Conservation (phyloP, 2,113 vertebrate species). For the Actenoides hombroni region DNA sequence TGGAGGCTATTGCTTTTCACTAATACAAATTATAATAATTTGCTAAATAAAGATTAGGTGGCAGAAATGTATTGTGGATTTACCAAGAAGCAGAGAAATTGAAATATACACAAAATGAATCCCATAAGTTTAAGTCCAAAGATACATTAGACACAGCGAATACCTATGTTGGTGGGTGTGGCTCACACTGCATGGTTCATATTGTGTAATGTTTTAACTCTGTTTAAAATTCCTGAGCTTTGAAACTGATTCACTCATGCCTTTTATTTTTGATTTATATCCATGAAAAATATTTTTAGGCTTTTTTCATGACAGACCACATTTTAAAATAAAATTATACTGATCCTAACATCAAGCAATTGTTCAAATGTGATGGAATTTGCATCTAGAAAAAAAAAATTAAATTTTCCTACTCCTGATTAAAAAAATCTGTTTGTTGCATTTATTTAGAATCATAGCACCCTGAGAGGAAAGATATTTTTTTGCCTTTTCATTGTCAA, state of each 20-base stretch:
- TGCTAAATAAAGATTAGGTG: background rate
- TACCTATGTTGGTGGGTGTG: background rate
- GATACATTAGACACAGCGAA: background rate
- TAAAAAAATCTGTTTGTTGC: background rate
- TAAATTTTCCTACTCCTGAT: background rate
- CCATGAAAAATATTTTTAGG: background rate
- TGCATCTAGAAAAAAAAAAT: background rate
- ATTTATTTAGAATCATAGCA: background rate
- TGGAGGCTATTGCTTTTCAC: background rate
- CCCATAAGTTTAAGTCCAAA: background rate
- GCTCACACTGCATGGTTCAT: background rate
- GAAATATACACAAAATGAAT: background rate
- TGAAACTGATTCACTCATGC: background rate
- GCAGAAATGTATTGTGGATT: background rate
- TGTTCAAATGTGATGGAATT: background rate
- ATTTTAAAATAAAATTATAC: background rate
- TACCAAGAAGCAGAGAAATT: background rate
- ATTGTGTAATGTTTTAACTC: background rate
- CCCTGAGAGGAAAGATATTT: background rate
- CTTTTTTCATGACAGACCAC: background rate
- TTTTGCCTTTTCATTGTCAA: background rate
- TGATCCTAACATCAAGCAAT: background rate
- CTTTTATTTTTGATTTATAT: background rate
- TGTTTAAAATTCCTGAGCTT: background rate
- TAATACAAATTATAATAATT: background rate